Conservation (phyloP, 2,113 vertebrate species). For the Ia io region DNA sequence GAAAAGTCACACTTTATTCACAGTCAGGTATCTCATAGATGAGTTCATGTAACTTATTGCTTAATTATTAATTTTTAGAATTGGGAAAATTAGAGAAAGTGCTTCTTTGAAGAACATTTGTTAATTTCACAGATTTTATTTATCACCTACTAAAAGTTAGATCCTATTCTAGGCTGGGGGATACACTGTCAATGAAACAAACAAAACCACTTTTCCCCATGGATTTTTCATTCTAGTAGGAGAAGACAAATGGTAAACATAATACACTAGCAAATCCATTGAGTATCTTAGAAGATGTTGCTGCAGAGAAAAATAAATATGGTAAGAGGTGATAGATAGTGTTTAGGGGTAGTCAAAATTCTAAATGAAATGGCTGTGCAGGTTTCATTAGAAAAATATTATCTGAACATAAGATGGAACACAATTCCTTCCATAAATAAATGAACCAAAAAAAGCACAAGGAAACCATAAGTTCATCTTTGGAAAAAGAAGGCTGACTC, state of each 20-base stretch:
- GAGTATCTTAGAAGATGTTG: neutral
- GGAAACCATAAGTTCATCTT: neutral
- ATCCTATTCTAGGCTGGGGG: no score
- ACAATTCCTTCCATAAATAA: neutral
- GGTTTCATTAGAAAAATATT: neutral
- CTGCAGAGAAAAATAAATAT: neutral
- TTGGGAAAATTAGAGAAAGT: neutral
- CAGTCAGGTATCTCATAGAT: no score
- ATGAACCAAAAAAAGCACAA: neutral
- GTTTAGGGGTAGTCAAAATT: neutral
- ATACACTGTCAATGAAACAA: neutral
- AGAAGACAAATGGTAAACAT: no score
- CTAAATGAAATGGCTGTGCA: neutral
- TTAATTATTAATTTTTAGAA: neutral
- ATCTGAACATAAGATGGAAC: neutral
- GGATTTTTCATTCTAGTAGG: neutral
- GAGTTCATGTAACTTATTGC: no score
- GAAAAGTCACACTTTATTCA: neutral
- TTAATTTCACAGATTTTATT: neutral
- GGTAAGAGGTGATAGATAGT: neutral
- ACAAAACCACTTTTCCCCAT: neutral
- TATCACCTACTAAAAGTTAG: neutral
- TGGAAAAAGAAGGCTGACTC: neutral
- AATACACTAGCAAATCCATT: accelerated
- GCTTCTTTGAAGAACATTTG: neutral